Evolutionary conservation across 2,797 vertebrate genomes (phyloP), one percentile per base, ranked within the genome.

Genomic region (Anguilla megastoma): DNA sequence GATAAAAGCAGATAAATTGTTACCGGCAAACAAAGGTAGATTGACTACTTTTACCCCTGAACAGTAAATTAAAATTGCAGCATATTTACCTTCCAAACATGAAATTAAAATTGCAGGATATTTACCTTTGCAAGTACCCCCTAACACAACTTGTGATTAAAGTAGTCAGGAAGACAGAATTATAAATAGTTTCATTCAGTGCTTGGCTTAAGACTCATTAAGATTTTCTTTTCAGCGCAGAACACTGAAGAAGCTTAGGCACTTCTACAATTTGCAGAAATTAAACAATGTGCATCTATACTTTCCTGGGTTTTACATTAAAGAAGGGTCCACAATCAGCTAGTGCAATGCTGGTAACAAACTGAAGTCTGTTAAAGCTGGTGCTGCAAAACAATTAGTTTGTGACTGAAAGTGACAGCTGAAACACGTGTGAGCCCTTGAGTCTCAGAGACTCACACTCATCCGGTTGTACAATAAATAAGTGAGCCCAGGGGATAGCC

Each of bases 301-400:
- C 33, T 85, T 88, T 48, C 74, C 83, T n/a, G 33, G 82, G 87
- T 89, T 91, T 90, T 88, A 91, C 90, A 91, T 91, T 88, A 93
- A 91, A 87, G 82, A 87, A 90, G 79, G 84, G 91, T 93, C 89
- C 93, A 93, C 93, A 94, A 95, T 95, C 93, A 94, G 91, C 93
- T 95, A 95, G 95, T 94, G 92, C 86, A 76, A 90, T 89, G 89
- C 91, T 90, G 87, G 88, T 91, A 90, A 88, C 90, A 91, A 92
- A 91, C 88, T 86, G 83, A 63, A 79, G 89, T 50, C 90, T 92
- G 87, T 89, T 91, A n/a, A 87, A 87, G 89, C 82, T 90, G 85
- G 48, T 91, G 91, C 93, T 93, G 91, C 85, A 89, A 85, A 74
- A 82, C 48, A 84, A 84, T 84, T 88, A 66, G 45, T 74, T 88